A percentile compares a stretch with the other conserved stretches of the same genome.
phyloP scores from a whole-genome alignment of 2,888 invertebrate species.

The Diadegma fenestrale region DNA sequence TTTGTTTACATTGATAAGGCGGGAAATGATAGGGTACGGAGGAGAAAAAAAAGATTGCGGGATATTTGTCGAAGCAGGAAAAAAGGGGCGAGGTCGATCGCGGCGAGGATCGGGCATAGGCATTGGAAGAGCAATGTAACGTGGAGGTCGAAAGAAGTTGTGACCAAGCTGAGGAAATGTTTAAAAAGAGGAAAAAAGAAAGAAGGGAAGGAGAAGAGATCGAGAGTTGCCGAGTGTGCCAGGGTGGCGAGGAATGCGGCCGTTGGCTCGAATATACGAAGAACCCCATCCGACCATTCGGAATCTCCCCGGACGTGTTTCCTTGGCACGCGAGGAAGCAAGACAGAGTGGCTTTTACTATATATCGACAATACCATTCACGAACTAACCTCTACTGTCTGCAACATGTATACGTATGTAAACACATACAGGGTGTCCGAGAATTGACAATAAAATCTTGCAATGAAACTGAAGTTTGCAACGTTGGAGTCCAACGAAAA shows the following conservation, averaged over 20 bases:
- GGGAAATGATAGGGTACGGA: neutral
- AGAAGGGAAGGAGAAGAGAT: slow-evolving; percentile 44
- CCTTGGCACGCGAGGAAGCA: slow-evolving; percentile 63
- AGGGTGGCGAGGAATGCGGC: slow-evolving; percentile 77
- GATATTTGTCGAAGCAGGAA: neutral
- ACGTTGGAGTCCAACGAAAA: too few species aligned
- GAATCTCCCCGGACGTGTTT: slow-evolving; percentile 71
- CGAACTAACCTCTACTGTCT: neutral
- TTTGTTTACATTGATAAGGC: neutral
- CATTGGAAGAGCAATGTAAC: slow-evolving; percentile 51
- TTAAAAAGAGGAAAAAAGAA: slow-evolving; percentile 11
- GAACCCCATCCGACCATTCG: slow-evolving; percentile 76
- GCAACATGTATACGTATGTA: neutral
- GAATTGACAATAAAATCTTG: neutral
- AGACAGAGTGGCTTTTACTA: slow-evolving; percentile 35
- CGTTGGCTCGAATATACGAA: slow-evolving; percentile 73
- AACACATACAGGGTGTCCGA: neutral
- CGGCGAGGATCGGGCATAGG: slow-evolving; percentile 33
- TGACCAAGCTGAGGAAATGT: slow-evolving; percentile 47
- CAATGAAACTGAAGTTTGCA: too few species aligned
- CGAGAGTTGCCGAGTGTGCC: slow-evolving; percentile 65
- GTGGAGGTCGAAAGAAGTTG: slow-evolving; percentile 56
- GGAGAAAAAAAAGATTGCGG: neutral
- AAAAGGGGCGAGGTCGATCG: slow-evolving; percentile 9
- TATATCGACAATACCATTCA: slow-evolving; percentile 28